phyloP scores from a whole-genome alignment of 2,113 vertebrate genomes.

The Haliaeetus leucogaster region DNA sequence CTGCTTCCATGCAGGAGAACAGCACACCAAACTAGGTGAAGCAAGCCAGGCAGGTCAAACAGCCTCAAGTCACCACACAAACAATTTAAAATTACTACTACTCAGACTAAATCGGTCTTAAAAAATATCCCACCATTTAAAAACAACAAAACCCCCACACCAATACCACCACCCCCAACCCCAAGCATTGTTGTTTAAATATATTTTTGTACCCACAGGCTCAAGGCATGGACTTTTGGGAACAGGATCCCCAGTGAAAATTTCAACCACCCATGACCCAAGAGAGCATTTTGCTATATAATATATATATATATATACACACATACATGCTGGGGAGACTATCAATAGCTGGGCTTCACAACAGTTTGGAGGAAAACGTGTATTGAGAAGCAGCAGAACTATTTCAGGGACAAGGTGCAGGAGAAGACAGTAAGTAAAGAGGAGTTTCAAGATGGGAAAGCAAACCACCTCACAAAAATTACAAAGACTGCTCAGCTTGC shows the following conservation, averaged over 20 bases:
- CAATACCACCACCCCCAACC: neutral
- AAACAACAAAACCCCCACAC: neutral
- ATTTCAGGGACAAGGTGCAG: neutral
- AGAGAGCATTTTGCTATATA: neutral
- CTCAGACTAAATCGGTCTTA: neutral
- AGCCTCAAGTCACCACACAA: neutral
- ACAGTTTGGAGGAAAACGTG: neutral
- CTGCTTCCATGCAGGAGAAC: neutral
- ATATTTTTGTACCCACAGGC: neutral
- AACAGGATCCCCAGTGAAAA: neutral
- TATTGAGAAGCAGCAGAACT: neutral
- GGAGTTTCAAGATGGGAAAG: neutral
- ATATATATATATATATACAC: no score
- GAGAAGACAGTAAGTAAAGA: neutral
- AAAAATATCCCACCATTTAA: neutral
- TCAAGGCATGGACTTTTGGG: neutral
- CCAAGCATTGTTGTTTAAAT: neutral
- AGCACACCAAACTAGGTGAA: neutral
- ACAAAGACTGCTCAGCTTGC: neutral
- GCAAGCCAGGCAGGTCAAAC: neutral
- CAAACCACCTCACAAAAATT: neutral
- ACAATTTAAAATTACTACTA: neutral
- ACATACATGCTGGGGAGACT: accelerated
- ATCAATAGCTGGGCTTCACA: neutral
- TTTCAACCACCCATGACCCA: neutral